phyloP scores from a whole-genome alignment of 2,888 invertebrate genomes.

The Pycnomerus fuliginosus region DNA sequence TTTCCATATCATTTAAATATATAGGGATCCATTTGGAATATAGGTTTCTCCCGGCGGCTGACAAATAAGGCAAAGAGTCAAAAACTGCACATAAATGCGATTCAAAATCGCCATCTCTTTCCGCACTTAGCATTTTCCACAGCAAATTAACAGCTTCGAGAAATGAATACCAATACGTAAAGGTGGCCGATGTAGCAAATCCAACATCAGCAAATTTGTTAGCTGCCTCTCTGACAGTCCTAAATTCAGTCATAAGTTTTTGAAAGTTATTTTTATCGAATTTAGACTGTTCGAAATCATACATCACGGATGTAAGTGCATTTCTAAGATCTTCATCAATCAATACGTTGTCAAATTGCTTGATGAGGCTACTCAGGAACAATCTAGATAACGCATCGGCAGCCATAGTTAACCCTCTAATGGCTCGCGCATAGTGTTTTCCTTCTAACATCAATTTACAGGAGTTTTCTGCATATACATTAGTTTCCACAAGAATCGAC shows the following conservation, averaged over 20 bases:
- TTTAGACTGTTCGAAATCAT: background rate
- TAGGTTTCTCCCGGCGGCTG: constrained; percentile 22
- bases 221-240: too few species aligned
- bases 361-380: constrained; percentile 1
- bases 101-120: constrained; percentile 22
- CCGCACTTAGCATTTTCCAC: constrained; percentile 14
- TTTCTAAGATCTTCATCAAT: background rate
- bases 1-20: constrained; percentile 20
- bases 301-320: background rate
- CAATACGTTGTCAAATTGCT: too few species aligned
- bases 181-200: background rate
- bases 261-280: background rate
- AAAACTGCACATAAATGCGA: constrained; percentile 16
- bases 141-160: constrained; percentile 17
- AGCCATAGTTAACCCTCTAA: constrained; percentile 15
- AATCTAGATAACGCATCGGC: constrained; percentile 17
- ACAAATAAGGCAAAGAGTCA: constrained; percentile 20
- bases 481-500: background rate
- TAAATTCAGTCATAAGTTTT: background rate
- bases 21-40: constrained; percentile 24
- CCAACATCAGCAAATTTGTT: background rate
- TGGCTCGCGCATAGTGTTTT: constrained; percentile 19
- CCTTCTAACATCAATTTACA: constrained; percentile 19
- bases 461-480: constrained; percentile 2
- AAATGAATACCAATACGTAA: constrained; percentile 17